Conservation (phyloP, 2,113 vertebrate species). For the Pachyramphus minor region DNA sequence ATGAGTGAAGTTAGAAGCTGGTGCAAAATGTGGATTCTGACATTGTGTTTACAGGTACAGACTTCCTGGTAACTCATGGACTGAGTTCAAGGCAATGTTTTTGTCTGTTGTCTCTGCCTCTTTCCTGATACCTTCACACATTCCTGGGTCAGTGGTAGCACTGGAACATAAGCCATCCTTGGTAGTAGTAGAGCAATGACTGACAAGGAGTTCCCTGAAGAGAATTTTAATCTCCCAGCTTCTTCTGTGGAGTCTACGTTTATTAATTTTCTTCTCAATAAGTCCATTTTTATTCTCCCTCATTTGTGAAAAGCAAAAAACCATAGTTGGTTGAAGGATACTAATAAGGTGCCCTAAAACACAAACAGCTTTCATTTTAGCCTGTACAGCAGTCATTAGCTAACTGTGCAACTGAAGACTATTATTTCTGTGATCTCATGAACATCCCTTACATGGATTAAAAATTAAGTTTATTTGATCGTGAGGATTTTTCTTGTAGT, state of each 20-base stretch:
- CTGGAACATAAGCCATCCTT: not conserved
- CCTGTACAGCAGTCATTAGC: not conserved
- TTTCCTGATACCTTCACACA: not conserved
- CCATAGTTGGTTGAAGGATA: not conserved
- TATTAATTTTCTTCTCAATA: not conserved
- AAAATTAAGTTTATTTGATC: not conserved
- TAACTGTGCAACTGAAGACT: not conserved
- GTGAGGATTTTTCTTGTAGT: not conserved
- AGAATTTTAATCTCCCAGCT: not conserved
- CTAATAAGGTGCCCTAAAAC: not conserved
- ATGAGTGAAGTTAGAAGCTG: not conserved
- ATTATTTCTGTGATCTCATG: not conserved
- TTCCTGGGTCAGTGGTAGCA: not conserved
- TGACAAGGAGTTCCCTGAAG: not conserved
- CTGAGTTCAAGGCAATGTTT: not conserved
- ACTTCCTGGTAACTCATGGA: not conserved
- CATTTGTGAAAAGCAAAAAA: not conserved
- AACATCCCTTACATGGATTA: not conserved
- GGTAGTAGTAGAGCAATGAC: rapidly evolving
- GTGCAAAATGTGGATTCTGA: not conserved
- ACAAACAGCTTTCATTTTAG: not conserved
- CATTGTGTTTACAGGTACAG: not conserved
- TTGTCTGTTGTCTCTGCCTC: rapidly evolving
- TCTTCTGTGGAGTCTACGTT: not conserved
- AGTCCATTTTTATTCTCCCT: not conserved